Conservation (phyloP, 2,113 vertebrate species). For the Oncorhynchus clarkii region DNA sequence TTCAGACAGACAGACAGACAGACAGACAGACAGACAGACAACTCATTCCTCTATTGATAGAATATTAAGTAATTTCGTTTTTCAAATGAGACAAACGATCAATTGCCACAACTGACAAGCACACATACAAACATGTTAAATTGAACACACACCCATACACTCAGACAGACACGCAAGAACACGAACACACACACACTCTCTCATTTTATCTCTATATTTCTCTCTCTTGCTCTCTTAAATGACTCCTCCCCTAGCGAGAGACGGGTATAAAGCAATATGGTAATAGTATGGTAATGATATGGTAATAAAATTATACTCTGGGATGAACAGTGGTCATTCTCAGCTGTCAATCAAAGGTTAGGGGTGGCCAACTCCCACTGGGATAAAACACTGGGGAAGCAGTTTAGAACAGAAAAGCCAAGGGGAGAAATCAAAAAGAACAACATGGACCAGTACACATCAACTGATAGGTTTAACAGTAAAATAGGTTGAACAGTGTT, state of each 20-base stretch:
- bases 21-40: background rate
- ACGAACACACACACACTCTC: conserved; percentile 2
- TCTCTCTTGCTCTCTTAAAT: conserved; percentile 12
- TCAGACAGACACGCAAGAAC: background rate
- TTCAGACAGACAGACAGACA: background rate
- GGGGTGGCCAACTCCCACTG: conserved; percentile 20
- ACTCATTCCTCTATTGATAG: conserved; percentile 23
- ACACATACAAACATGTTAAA: conserved; percentile 7
- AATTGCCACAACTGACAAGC: background rate
- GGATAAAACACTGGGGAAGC: background rate
- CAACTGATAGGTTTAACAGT: too few relatives aligned
- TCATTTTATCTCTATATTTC: background rate
- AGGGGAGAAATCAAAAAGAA: background rate
- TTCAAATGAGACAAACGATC: conserved; percentile 52
- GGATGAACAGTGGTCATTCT: conserved; percentile 36
- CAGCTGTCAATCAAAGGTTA: conserved; percentile 42
- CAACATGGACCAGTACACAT: too few relatives aligned
- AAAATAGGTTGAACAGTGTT: too few relatives aligned
- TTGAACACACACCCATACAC: conserved; percentile 8
- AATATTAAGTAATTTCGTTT: conserved; percentile 27
- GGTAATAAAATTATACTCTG: conserved; percentile 39
- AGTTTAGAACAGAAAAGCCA: too few relatives aligned
- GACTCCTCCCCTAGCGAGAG: conserved; percentile 16
- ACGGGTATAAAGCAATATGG: conserved; percentile 31
- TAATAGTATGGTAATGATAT: conserved; percentile 15